These are phyloP conservation scores for Macropus fuliginosus DNA, from an alignment of 2,797 vertebrate species.

Conservation along the genomic window DNA sequence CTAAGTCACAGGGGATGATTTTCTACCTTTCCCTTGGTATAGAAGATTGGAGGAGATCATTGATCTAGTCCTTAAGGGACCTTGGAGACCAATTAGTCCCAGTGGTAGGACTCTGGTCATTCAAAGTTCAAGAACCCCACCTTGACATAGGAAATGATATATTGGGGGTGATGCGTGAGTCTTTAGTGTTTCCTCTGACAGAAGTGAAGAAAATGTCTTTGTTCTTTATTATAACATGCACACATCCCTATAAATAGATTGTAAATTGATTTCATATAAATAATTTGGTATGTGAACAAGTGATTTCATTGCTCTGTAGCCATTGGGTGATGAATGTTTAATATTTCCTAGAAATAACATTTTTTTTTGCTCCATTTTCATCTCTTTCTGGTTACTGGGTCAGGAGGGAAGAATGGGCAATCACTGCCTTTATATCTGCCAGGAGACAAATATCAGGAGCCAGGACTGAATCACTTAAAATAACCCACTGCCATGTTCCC, in stretches of 20 bases:
- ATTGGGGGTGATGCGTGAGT: neutral
- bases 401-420: neutral
- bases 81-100: neutral
- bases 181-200: neutral
- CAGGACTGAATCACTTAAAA: neutral
- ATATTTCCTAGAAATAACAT: neutral
- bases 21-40: neutral
- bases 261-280: neutral
- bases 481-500: neutral
- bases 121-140: neutral
- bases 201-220: neutral
- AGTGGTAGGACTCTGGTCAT: neutral
- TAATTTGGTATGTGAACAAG: neutral
- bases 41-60: neutral
- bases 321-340: neutral
- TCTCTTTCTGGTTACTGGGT: conserved; percentile 1
- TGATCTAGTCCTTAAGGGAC: neutral
- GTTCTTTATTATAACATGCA: neutral
- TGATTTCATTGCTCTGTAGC: neutral
- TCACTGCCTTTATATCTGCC: neutral
- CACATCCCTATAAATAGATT: neutral
- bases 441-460: neutral
- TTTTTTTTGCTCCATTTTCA: neutral
- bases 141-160: neutral
- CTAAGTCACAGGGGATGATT: neutral